Evolutionary conservation across 2,113 vertebrate species (phyloP), one percentile per base, ranked within the genome.

Genomic region (Patagioenas fasciata): DNA sequence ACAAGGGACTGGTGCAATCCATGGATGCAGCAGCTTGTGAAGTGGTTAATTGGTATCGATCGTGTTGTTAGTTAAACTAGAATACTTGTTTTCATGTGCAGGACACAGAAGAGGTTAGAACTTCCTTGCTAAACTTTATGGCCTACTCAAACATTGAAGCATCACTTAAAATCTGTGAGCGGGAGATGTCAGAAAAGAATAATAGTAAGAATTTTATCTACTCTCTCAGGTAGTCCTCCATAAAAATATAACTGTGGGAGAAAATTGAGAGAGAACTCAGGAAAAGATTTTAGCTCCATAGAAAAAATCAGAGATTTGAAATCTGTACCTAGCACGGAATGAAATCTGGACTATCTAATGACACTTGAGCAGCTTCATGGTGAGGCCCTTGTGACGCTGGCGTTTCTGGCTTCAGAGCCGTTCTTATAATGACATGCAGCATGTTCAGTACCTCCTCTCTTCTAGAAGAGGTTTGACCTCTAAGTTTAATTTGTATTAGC

Each of bases 41-140:
- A 81, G 53, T 86, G 44, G 53, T 90, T 93, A 90, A 94, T 80
- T 83, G 23, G 34, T 92, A 93, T 88, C 0, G 42, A 91, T 78
- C 0, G 0, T 0, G 0, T 38, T 40, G 50, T 70, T 86, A 60
- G 65, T 90, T 80, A 86, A 85, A 90, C 23, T 66, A 51, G 47
- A 71, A 36, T 73, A 34, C n/a, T 75, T 78, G 56, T 5, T 75
- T 77, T 75, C 54, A 58, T 67, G 50, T 57, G 61, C 65, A 91
- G 80, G 65, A 75, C 56, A 42, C 32, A 85, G 47, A 18, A n/a
- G 91, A 92, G 53, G 61, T 95, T 95, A 92, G 93, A 85, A 84
- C 40, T 84, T 93, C 36, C 58, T 91, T 72, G 61, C 54, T 79
- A 60, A 78, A 56, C 20, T 65, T 81, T 48, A 64, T 88, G 60